phyloP scores from a whole-genome alignment of 2,888 invertebrate species.

The Trichacis sp. region DNA sequence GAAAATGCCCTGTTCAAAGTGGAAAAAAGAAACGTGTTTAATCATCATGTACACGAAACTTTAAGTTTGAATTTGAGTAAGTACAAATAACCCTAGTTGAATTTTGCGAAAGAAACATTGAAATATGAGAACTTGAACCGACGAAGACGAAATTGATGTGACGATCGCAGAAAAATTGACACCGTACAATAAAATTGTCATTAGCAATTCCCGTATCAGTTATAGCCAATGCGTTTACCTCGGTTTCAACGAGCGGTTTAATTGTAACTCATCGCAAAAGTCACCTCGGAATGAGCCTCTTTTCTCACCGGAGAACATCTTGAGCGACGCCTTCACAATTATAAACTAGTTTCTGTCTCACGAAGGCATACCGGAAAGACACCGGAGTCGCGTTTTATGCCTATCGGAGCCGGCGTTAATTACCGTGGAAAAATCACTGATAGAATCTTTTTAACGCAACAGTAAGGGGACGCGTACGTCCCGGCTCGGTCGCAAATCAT shows the following conservation, averaged over 20 bases:
- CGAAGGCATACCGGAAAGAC: constrained; percentile 37
- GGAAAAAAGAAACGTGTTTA: no score
- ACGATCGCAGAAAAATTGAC: no score
- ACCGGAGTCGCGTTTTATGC: constrained; percentile 34
- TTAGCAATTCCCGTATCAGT: no score
- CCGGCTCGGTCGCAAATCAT: constrained; percentile 19
- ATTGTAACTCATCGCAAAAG: background rate
- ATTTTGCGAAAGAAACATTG: no score
- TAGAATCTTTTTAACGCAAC: constrained; percentile 41
- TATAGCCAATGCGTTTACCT: no score
- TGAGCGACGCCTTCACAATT: constrained; percentile 31
- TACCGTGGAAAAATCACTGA: constrained; percentile 44
- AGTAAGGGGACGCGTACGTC: constrained; percentile 22
- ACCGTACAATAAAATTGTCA: no score
- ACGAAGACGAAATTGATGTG: no score
- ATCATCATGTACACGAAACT: no score
- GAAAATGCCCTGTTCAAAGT: no score
- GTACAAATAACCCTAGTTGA: no score
- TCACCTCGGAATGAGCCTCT: background rate
- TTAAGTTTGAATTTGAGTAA: no score
- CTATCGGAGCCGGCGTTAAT: constrained; percentile 43
- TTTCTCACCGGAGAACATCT: constrained; percentile 24
- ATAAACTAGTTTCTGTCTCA: constrained; percentile 42
- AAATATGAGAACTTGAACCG: no score
- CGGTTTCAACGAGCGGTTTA: background rate